Evolutionary conservation across 2,113 vertebrate species (phyloP), one percentile per base, ranked within the genome.

Genomic region (Amazona guildingii): DNA sequence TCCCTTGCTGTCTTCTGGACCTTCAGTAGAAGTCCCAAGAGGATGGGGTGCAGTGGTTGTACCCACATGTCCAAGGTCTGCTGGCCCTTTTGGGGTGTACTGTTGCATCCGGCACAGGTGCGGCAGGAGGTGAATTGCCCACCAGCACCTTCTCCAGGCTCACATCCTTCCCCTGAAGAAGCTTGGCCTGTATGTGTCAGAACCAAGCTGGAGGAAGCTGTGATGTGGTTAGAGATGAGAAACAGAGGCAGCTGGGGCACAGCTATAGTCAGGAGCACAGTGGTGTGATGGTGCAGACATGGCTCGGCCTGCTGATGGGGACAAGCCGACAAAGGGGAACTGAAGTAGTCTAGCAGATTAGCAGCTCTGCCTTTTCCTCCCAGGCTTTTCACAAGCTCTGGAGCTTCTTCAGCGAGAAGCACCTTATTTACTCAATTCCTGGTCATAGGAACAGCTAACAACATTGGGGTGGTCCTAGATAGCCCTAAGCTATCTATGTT

Each of bases 281-380:
- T 23, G n/a, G 17, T 1, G 0, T 24, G n/a, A n/a, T 27, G 8
- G 13, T 62, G 48, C 12, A 85, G 69, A 37, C 19, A 18, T 27
- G 41, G 48, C 13, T 64, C 19, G 17, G 9, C 41, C 41, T 62
- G 21, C 31, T 57, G 48, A 41, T 13, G 10, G 10, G 9, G 33
- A 48, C 20, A 51, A 29, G 13, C 25, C 35, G 21, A 11, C 13
- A 43, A 70, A 54, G 52, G 20, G 43, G n/a, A 70, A 91, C 25
- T 52, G 70, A 59, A 90, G 54, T 74, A 17, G 37, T 49, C n/a
- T 33, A 67, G 39, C 27, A n/a, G 1, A 0, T 13, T 28, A 72
- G 24, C 11, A 72, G 23, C 49, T 89, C 51, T 59, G 43, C 51
- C 84, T 25, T 68, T 97, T 66, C 63, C 28, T 83, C 43, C 5